A percentile compares a stretch with the other conserved stretches of the same genome.
Evolutionary conservation across 1,140 invertebrate genomes (phyloP).

Genomic region (Drosophila pachea): DNA sequence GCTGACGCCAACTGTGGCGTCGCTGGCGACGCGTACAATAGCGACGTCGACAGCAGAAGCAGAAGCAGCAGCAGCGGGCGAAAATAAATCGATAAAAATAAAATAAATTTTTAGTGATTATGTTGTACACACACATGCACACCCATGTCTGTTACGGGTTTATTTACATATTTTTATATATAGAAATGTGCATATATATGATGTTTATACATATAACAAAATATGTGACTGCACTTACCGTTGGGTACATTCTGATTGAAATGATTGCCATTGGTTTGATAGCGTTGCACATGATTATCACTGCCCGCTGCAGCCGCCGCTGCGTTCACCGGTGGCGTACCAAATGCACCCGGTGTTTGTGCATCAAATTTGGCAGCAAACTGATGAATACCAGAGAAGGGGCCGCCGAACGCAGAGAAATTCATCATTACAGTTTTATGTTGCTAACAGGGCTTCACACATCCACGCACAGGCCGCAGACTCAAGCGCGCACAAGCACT

Average conservation of each 20-base stretch:
- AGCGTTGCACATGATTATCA: constrained; percentile 78
- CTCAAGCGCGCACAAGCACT: constrained; percentile 19
- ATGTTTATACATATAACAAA: constrained; percentile 11
- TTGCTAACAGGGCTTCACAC: constrained; percentile 29
- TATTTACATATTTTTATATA: constrained; percentile 21
- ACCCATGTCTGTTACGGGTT: constrained; percentile 18
- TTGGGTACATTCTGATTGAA: constrained; percentile 79
- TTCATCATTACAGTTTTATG: constrained; percentile 75
- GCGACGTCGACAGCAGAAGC: constrained; percentile 31
- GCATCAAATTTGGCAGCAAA: constrained; percentile 79
- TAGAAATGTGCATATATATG: constrained; percentile 33
- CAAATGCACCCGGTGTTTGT: constrained; percentile 74
- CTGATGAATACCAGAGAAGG: constrained; percentile 78
- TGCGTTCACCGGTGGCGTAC: constrained; percentile 70
- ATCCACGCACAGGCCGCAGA: constrained; percentile 20
- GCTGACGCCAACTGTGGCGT: constrained; percentile 57
- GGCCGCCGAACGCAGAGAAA: constrained; percentile 78
- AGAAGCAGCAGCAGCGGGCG: constrained; percentile 40
- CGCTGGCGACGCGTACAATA: constrained; percentile 31
- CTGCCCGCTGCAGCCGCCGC: constrained; percentile 65
- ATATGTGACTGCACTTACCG: constrained; percentile 65
- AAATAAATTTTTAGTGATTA: constrained; percentile 78
- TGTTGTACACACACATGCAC: constrained; percentile 61
- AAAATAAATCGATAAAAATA: constrained; percentile 78
- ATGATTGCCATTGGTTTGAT: constrained; percentile 79